phyloP scores from a whole-genome alignment of 2,797 vertebrate genomes.

The Anomalospiza imberbis region DNA sequence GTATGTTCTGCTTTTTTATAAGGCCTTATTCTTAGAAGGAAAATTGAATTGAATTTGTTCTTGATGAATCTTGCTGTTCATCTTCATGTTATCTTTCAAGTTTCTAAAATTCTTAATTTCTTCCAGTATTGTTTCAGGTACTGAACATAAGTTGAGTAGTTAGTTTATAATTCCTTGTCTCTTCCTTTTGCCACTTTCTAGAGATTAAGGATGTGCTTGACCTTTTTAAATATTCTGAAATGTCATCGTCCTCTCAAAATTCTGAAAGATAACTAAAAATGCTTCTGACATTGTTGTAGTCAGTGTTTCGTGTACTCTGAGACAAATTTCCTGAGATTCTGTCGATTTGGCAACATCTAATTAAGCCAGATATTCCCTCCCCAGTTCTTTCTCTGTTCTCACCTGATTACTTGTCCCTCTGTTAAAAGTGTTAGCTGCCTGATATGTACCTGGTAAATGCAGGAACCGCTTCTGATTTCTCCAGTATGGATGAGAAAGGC shows the following conservation, averaged over 20 bases:
- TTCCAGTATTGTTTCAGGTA: neutral
- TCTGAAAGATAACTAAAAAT: neutral
- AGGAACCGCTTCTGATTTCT: neutral
- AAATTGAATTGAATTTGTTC: neutral
- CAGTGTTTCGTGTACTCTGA: neutral
- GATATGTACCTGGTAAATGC: neutral
- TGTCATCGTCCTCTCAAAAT: neutral
- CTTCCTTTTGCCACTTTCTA: neutral
- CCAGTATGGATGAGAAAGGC: neutral
- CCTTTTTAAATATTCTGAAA: constrained; percentile 37
- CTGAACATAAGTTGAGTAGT: neutral
- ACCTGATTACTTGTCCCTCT: neutral
- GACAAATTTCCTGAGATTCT: neutral
- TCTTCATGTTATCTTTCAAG: neutral
- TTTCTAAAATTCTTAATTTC: constrained; percentile 2
- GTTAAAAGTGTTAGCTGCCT: neutral
- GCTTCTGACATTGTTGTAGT: neutral
- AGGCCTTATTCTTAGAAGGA: neutral
- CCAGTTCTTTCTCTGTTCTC: neutral
- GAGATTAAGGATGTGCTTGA: constrained; percentile 16
- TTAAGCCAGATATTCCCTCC: neutral
- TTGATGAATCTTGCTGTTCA: neutral
- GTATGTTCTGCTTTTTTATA: neutral
- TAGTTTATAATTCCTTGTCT: neutral
- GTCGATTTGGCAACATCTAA: neutral